Evolutionary conservation across 2,888 invertebrate genomes (phyloP).

Genomic region (Drosophila gaucha): DNA sequence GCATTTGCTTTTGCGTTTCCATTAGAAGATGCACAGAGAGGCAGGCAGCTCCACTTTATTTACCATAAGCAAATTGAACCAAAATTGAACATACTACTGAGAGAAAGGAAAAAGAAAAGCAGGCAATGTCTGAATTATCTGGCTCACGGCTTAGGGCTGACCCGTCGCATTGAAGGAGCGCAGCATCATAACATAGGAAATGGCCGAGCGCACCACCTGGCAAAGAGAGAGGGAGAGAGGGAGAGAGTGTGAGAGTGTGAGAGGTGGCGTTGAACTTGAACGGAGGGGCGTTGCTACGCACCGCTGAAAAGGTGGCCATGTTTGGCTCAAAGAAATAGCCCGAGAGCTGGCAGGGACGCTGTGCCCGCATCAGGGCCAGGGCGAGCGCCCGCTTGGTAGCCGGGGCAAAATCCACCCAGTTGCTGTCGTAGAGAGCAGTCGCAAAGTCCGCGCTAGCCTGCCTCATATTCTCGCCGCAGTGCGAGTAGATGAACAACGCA

Average conservation of each 20-base stretch:
- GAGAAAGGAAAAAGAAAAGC: not conserved
- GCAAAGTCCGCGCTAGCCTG: conserved; percentile 56
- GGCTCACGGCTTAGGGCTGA: not conserved
- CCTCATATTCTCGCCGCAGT: conserved; percentile 60
- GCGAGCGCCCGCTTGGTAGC: conserved; percentile 39
- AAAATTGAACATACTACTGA: too few species aligned
- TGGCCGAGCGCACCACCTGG: conserved; percentile 62
- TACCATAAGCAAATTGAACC: too few species aligned
- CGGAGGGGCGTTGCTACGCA: conserved; percentile 18
- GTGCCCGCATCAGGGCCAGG: conserved; percentile 52
- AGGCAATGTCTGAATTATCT: not conserved
- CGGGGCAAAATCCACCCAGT: conserved; percentile 47
- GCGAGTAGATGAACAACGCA: conserved; percentile 59
- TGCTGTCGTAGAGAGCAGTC: conserved; percentile 48
- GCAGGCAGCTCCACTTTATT: not conserved
- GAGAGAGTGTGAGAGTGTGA: not conserved
- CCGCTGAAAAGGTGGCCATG: conserved; percentile 63
- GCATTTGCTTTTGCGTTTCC: not conserved
- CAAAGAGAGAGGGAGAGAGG: not conserved
- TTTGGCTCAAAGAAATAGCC: conserved; percentile 61
- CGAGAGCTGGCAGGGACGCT: conserved; percentile 51
- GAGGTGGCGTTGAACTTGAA: not conserved
- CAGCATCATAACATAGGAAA: conserved; percentile 66
- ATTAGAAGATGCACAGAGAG: too few species aligned
- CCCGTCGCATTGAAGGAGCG: conserved; percentile 52